phyloP scores from a whole-genome alignment of 2,888 invertebrate species.

The Caradrina kadenii region DNA sequence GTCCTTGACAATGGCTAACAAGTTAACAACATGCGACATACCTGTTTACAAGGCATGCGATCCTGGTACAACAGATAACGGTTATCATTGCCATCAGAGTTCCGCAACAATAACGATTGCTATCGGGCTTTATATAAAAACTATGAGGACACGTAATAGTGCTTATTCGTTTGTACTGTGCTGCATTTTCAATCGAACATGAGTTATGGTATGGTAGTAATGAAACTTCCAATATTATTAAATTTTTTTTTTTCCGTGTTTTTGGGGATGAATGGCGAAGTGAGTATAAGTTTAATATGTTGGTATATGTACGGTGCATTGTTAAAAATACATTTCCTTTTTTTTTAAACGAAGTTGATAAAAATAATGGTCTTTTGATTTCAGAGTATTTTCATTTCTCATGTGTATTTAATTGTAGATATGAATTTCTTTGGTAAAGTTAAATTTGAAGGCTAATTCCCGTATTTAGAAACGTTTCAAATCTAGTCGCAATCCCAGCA shows the following conservation, averaged over 20 bases:
- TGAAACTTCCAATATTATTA: constrained; percentile 46
- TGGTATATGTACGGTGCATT: background rate
- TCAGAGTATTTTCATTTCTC: too few relatives aligned
- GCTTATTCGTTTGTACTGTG: constrained; percentile 38
- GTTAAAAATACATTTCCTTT: background rate
- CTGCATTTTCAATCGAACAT: constrained; percentile 43
- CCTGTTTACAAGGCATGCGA: constrained; percentile 60
- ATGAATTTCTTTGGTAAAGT: too few relatives aligned
- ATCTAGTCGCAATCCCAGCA: too few relatives aligned
- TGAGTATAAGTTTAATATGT: constrained; percentile 30
- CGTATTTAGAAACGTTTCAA: too few relatives aligned
- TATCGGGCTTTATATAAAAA: constrained; percentile 74
- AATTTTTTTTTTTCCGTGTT: constrained; percentile 34
- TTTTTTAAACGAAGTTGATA: background rate
- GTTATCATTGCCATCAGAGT: constrained; percentile 57
- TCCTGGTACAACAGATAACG: constrained; percentile 44
- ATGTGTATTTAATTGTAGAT: too few relatives aligned
- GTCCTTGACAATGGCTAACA: constrained; percentile 56
- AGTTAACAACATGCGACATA: constrained; percentile 44
- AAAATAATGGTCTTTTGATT: background rate
- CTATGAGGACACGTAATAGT: constrained; percentile 28
- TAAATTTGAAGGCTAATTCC: too few relatives aligned
- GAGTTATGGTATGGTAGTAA: constrained; percentile 37
- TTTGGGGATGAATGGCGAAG: constrained; percentile 46
- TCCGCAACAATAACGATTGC: constrained; percentile 65